A percentile compares a stretch with the other conserved stretches of the same genome.
phyloP scores from a whole-genome alignment of 2,797 vertebrate species.

The Neomorphus geoffroyi region DNA sequence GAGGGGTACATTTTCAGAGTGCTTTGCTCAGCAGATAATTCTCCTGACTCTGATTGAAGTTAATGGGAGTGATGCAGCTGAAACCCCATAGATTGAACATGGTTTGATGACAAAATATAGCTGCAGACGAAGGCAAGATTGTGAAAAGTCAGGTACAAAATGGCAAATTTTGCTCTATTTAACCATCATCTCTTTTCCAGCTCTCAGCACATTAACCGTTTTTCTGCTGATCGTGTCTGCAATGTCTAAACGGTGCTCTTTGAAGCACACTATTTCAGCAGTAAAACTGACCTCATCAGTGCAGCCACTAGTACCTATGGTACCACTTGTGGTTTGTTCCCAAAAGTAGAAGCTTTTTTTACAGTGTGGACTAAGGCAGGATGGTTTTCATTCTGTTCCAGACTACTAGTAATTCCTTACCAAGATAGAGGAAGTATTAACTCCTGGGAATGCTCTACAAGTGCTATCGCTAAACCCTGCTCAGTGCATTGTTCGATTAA shows the following conservation, averaged over 20 bases:
- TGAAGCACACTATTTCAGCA: neutral
- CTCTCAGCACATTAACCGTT: slow-evolving; percentile 64
- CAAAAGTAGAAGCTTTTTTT: neutral
- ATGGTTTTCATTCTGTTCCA: neutral
- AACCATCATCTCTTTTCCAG: slow-evolving; percentile 53
- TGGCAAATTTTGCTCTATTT: slow-evolving; percentile 63
- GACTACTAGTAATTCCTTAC: neutral
- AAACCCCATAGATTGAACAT: slow-evolving; percentile 41
- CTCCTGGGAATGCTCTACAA: neutral
- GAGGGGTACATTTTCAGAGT: slow-evolving; percentile 46
- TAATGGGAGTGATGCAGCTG: slow-evolving; percentile 60
- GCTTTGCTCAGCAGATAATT: slow-evolving; percentile 62
- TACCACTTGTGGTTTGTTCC: neutral
- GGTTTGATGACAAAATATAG: slow-evolving; percentile 67
- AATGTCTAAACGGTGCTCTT: neutral
- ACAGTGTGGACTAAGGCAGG: neutral
- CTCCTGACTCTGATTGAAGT: slow-evolving; percentile 68
- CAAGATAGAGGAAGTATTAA: neutral
- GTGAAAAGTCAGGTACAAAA: slow-evolving; percentile 65
- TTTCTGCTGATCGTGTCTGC: slow-evolving; percentile 56
- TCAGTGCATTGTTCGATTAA: neutral
- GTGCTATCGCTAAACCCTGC: neutral
- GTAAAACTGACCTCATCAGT: neutral
- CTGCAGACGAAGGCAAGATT: slow-evolving; percentile 47
- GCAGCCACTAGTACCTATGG: neutral